phyloP scores from a whole-genome alignment of 2,113 vertebrate species.

The Macrotis lagotis region DNA sequence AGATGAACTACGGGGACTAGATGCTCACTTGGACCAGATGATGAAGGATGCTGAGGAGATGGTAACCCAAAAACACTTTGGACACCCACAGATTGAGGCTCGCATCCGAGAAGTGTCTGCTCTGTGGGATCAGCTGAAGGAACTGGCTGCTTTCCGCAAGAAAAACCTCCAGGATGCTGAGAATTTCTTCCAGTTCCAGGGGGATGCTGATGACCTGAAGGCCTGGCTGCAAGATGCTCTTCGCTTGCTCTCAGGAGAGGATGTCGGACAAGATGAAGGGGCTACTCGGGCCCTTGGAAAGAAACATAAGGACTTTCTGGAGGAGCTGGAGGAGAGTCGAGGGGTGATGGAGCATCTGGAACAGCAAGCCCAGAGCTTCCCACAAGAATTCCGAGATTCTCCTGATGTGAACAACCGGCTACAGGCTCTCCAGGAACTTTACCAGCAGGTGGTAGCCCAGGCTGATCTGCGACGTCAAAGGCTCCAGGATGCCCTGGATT shows the following conservation, averaged over 20 bases:
- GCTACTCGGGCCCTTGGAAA: conserved; percentile 90
- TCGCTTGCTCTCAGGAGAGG: conserved; percentile 87
- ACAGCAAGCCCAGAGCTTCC: conserved; percentile 88
- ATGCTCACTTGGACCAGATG: conserved; percentile 84
- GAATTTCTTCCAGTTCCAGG: conserved; percentile 96
- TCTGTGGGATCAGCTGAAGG: conserved; percentile 94
- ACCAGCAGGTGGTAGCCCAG: conserved; percentile 88
- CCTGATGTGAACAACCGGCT: conserved; percentile 91
- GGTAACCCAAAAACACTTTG: conserved; percentile 86
- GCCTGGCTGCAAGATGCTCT: conserved; percentile 90
- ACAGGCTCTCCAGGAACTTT: conserved; percentile 87
- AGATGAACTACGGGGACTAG: conserved; percentile 90
- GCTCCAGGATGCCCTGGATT: conserved; percentile 90
- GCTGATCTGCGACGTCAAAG: conserved; percentile 88
- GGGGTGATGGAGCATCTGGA: conserved; percentile 87
- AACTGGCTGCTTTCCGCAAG: conserved; percentile 91
- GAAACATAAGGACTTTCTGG: conserved; percentile 89
- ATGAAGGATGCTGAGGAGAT: conserved; percentile 87
- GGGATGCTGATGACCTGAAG: conserved; percentile 92
- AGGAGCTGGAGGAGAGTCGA: conserved; percentile 87
- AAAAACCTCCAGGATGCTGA: conserved; percentile 91
- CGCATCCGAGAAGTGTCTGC: conserved; percentile 83
- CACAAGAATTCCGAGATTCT: conserved; percentile 89
- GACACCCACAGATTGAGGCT: conserved; percentile 84
- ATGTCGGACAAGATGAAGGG: conserved; percentile 93